A percentile compares a stretch with the other conserved stretches of the same genome.
These are phyloP conservation scores for Drosophila simulans DNA, from an alignment of 1,140 invertebrate genomes.

Conservation along the genomic window DNA sequence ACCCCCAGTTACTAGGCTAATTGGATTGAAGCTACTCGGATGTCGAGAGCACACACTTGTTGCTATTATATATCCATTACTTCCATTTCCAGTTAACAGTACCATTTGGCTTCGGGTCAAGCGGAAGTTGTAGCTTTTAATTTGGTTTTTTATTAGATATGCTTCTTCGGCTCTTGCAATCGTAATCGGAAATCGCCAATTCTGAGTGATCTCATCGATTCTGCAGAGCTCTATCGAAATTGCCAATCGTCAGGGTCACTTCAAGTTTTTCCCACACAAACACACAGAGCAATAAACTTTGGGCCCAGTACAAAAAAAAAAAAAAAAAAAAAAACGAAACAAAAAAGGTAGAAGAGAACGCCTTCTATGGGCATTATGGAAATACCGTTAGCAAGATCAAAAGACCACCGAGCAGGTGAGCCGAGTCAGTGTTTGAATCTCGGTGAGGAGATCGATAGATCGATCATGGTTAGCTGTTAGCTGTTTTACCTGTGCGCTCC, in stretches of 20 bases:
- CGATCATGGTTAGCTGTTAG: conserved; percentile 27
- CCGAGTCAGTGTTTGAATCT: conserved; percentile 13
- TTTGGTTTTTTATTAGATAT: not conserved
- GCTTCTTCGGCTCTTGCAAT: conserved; percentile 1
- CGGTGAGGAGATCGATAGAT: conserved; percentile 27
- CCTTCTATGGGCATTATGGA: conserved; percentile 73
- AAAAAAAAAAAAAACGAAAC: not conserved
- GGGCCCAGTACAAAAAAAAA: conserved; percentile 17
- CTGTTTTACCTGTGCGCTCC: conserved; percentile 9
- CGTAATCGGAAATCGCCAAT: conserved; percentile 28
- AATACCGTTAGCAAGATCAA: conserved; percentile 73
- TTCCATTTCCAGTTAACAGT: conserved; percentile 1
- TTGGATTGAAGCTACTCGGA: conserved; percentile 26
- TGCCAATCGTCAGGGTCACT: conserved; percentile 27
- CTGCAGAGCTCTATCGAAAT: conserved; percentile 13
- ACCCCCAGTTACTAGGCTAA: conserved; percentile 23
- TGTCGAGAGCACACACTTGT: conserved; percentile 27
- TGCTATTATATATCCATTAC: conserved; percentile 7
- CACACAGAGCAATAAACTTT: conserved; percentile 46
- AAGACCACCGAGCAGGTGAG: conserved; percentile 70
- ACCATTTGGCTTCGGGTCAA: conserved; percentile 3
- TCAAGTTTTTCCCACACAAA: conserved; percentile 40
- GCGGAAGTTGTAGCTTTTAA: conserved; percentile 9
- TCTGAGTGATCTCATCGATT: conserved; percentile 45
- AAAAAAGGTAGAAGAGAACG: conserved; percentile 43